These are phyloP conservation scores for Sporophila hypoxantha DNA, from an alignment of 2,113 vertebrate species.

Conservation along the genomic window DNA sequence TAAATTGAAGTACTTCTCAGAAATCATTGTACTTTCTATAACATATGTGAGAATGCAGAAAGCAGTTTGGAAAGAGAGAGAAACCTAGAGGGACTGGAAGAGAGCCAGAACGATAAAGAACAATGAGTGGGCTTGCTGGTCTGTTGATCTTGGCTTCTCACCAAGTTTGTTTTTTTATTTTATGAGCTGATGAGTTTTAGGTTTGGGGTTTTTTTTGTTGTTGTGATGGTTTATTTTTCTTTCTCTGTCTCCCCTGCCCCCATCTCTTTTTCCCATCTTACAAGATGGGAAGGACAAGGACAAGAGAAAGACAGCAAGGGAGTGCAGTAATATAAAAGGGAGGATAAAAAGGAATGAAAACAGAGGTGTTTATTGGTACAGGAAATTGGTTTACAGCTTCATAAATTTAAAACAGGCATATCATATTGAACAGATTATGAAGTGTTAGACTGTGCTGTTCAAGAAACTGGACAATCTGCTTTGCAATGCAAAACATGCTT, in stretches of 20 bases:
- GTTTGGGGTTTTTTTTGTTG: background rate
- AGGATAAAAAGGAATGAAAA: slow-evolving; percentile 18
- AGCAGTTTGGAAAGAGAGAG: slow-evolving; percentile 34
- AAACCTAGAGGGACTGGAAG: slow-evolving; percentile 41
- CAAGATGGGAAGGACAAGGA: background rate
- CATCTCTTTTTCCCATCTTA: background rate
- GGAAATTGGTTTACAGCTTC: slow-evolving; percentile 44
- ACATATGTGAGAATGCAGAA: slow-evolving; percentile 47
- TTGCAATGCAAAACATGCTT: slow-evolving; percentile 9
- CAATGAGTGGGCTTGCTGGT: slow-evolving; percentile 56
- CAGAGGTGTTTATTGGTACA: slow-evolving; percentile 38
- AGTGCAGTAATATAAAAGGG: background rate
- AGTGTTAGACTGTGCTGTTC: background rate
- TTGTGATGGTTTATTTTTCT: background rate
- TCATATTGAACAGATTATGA: slow-evolving; percentile 4
- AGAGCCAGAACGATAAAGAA: slow-evolving; percentile 39
- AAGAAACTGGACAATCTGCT: background rate
- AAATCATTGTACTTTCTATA: background rate
- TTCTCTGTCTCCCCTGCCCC: background rate
- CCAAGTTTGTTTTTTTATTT: slow-evolving; percentile 13
- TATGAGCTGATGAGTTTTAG: background rate
- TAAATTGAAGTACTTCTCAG: background rate
- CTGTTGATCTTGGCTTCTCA: slow-evolving; percentile 56
- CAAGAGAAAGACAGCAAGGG: background rate
- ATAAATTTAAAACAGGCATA: slow-evolving; percentile 40